Conservation (phyloP, 2,797 vertebrate genomes). For the Enteromius trimaculatus region DNA sequence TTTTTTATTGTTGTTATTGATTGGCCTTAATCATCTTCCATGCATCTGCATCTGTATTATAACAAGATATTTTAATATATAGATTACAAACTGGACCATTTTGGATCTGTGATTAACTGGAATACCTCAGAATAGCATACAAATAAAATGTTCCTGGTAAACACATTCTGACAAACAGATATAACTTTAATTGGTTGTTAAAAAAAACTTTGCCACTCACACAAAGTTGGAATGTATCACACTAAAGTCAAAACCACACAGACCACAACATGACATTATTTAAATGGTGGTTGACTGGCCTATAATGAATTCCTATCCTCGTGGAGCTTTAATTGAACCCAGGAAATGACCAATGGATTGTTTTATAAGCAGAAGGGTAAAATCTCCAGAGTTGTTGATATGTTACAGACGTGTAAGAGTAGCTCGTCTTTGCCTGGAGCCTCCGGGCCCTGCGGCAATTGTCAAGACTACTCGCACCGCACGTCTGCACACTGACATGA, state of each 20-base stretch:
- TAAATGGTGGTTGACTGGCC: background rate
- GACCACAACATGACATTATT: constrained; percentile 11
- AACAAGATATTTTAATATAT: background rate
- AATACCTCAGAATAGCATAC: background rate
- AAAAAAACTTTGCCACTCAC: background rate
- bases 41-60: background rate
- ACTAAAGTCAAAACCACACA: background rate
- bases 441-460: background rate
- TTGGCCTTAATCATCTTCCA: background rate
- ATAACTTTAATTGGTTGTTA: background rate
- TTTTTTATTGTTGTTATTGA: background rate
- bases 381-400: constrained; percentile 24
- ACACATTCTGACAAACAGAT: constrained; percentile 2
- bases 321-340: background rate
- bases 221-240: background rate
- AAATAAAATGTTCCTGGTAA: background rate
- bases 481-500: constrained; percentile 33
- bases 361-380: background rate
- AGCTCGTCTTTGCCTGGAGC: constrained; percentile 31
- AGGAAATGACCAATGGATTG: background rate
- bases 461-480: constrained; percentile 20
- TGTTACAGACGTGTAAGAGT: background rate
- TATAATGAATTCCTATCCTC: background rate
- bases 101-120: background rate
- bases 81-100: background rate